Percentiles rank a stretch among this genome's conserved stretches.
Evolutionary conservation across 2,113 vertebrate species (phyloP).

Genomic region (Cinclus cinclus): DNA sequence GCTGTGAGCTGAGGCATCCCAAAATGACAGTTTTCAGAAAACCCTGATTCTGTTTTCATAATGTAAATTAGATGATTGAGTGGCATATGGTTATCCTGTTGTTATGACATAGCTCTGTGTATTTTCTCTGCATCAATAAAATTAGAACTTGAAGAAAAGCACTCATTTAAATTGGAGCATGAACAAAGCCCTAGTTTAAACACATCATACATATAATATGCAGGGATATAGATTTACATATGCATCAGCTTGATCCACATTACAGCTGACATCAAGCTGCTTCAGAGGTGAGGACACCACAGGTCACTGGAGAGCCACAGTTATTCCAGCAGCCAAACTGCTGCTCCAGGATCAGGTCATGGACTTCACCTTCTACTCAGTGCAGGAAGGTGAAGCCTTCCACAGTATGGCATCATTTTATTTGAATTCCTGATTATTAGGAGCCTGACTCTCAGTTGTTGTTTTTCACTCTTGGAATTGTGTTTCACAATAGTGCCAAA

Average conservation of each 20-base stretch:
- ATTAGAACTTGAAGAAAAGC: conserved; percentile 34
- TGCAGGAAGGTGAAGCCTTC: background rate
- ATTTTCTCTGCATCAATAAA: conserved; percentile 14
- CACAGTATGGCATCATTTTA: background rate
- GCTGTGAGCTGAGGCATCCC: conserved; percentile 15
- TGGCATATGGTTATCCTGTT: conserved; percentile 46
- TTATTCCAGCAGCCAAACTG: background rate
- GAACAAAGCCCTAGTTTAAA: background rate
- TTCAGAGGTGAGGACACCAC: background rate
- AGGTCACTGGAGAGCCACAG: background rate
- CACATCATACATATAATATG: background rate
- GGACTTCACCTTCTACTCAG: background rate
- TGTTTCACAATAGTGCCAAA: background rate
- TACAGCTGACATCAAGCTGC: background rate
- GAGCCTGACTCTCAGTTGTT: background rate
- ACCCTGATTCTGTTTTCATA: conserved; percentile 49
- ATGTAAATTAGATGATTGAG: conserved; percentile 50
- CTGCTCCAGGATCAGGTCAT: background rate
- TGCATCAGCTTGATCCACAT: background rate
- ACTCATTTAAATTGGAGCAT: background rate
- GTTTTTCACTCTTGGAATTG: background rate
- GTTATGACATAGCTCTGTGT: conserved; percentile 9
- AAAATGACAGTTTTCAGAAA: conserved; percentile 62
- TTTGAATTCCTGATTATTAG: background rate
- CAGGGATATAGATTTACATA: background rate